Conservation (phyloP, 1,140 invertebrate genomes). For the Drosophila neocordata region DNA sequence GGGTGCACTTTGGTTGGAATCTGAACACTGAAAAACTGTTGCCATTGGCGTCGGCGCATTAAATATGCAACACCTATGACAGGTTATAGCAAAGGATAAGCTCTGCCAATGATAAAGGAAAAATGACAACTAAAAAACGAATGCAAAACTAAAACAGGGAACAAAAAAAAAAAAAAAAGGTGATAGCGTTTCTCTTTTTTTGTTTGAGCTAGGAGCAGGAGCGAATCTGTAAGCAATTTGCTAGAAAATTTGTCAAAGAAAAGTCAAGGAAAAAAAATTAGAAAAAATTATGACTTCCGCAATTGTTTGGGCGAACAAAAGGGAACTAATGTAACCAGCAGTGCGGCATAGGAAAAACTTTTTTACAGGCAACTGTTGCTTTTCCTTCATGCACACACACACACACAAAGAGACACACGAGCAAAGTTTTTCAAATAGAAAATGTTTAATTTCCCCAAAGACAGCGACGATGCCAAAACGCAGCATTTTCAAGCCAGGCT, state of each 20-base stretch:
- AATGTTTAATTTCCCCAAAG: slow-evolving; percentile 82
- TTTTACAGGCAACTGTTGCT: slow-evolving; percentile 69
- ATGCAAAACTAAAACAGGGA: too few relatives aligned
- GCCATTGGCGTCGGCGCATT: slow-evolving; percentile 47
- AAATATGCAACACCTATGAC: slow-evolving; percentile 75
- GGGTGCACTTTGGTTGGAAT: slow-evolving; percentile 30
- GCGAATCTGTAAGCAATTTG: slow-evolving; percentile 61
- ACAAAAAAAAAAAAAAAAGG: not conserved
- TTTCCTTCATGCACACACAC: slow-evolving; percentile 3
- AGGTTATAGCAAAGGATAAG: slow-evolving; percentile 20
- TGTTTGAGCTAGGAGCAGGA: too few relatives aligned
- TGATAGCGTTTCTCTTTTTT: too few relatives aligned
- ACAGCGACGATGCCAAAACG: slow-evolving; percentile 71
- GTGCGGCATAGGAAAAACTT: slow-evolving; percentile 51
- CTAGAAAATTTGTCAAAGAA: slow-evolving; percentile 63
- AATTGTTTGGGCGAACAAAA: slow-evolving; percentile 67
- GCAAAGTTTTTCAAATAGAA: slow-evolving; percentile 81
- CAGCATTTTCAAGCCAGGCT: slow-evolving; percentile 62
- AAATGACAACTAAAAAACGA: not conserved
- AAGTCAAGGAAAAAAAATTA: slow-evolving; percentile 55
- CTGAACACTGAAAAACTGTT: slow-evolving; percentile 22
- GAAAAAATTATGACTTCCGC: slow-evolving; percentile 71
- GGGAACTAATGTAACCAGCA: slow-evolving; percentile 45
- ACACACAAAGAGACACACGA: slow-evolving; percentile 35
- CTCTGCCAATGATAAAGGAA: not conserved